These are phyloP conservation scores for Condylura cristata DNA, from an alignment of 2,113 vertebrate genomes.

Conservation along the genomic window DNA sequence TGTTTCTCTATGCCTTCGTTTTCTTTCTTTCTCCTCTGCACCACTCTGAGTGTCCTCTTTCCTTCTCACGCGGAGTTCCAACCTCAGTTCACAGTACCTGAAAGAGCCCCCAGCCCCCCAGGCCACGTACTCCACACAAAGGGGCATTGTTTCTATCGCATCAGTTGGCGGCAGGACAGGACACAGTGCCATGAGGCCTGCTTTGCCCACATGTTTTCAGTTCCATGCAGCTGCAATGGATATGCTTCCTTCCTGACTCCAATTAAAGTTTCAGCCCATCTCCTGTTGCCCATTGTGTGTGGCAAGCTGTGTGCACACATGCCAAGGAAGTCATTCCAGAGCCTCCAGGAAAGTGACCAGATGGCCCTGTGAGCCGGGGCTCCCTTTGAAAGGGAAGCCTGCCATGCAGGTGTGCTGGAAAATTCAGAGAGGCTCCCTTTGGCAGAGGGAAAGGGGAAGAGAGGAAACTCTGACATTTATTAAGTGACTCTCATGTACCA, in stretches of 20 bases:
- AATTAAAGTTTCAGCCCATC: neutral
- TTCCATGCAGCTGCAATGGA: neutral
- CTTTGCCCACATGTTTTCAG: neutral
- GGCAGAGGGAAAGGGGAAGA: neutral
- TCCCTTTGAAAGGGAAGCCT: neutral
- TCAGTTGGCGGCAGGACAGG: neutral
- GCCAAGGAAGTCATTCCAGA: neutral
- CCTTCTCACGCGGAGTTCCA: neutral
- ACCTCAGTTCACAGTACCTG: neutral
- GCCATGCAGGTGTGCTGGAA: neutral
- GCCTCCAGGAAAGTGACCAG: neutral
- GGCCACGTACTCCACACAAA: neutral
- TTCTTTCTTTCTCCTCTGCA: neutral
- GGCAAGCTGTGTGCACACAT: neutral
- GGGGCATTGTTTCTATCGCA: accelerated
- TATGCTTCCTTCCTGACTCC: neutral
- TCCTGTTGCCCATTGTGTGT: neutral
- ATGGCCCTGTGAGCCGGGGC: neutral
- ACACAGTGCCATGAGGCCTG: accelerated
- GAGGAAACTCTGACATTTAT: neutral
- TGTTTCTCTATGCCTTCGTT: neutral
- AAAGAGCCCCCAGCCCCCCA: neutral
- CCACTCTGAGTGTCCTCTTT: neutral
- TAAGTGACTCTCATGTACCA: neutral
- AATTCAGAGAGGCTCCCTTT: neutral